Evolutionary conservation across 2,888 invertebrate species (phyloP).

Genomic region (Cantharis nigra): DNA sequence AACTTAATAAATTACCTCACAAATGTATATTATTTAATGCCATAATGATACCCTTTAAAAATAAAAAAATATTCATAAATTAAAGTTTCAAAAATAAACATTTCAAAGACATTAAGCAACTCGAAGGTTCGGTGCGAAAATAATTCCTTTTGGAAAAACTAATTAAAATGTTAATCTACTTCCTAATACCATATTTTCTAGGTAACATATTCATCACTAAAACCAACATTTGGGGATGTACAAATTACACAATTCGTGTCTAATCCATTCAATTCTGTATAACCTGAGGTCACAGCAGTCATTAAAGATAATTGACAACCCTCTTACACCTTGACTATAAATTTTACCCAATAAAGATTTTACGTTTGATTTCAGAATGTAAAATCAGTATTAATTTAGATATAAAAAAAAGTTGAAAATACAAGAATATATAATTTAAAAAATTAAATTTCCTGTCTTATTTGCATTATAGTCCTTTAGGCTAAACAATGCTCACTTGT

Average conservation of each 20-base stretch:
- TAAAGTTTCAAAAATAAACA: neutral
- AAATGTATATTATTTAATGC: neutral
- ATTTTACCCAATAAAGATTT: neutral
- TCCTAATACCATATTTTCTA: constrained; percentile 26
- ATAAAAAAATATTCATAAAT: neutral
- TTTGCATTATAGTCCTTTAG: neutral
- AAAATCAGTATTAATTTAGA: neutral
- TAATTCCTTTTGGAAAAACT: neutral
- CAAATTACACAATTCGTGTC: constrained; percentile 31
- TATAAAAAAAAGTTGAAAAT: neutral
- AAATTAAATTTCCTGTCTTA: neutral
- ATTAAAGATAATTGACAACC: constrained; percentile 26
- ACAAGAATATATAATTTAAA: neutral
- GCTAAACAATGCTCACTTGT: neutral
- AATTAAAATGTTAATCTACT: neutral
- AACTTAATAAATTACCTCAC: neutral
- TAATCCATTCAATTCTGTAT: constrained; percentile 18
- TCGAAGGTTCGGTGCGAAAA: neutral
- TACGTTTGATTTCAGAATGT: neutral
- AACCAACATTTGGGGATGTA: constrained; percentile 34
- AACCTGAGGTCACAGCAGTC: constrained; percentile 21
- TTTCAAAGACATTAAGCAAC: neutral
- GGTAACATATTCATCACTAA: constrained; percentile 33
- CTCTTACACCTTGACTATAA: constrained; percentile 18
- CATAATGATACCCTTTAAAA: neutral